These are phyloP conservation scores for Helicoverpa armigera DNA, from an alignment of 1,140 invertebrate species.

Conservation along the genomic window DNA sequence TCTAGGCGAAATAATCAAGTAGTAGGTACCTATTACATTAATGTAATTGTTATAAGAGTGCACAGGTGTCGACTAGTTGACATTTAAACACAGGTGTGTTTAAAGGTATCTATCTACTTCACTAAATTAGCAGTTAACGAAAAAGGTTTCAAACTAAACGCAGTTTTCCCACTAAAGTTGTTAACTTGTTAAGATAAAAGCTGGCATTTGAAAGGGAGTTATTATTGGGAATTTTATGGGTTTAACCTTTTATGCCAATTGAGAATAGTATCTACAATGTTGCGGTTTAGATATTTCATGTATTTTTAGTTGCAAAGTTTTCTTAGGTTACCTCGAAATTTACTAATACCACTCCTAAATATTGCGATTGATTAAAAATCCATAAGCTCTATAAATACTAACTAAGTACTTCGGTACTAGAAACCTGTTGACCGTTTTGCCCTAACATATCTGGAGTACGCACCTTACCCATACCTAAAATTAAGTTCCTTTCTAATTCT, in stretches of 20 bases:
- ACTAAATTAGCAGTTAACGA: neutral
- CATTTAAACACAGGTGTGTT: slow-evolving; percentile 21
- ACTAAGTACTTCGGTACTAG: neutral
- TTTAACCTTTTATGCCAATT: neutral
- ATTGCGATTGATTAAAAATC: neutral
- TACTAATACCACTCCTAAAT: too few relatives aligned
- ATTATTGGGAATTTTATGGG: neutral
- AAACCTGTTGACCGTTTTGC: slow-evolving; percentile 24
- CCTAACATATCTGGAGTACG: slow-evolving; percentile 4
- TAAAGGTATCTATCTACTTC: neutral
- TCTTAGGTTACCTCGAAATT: too few relatives aligned
- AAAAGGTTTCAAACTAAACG: slow-evolving; percentile 10
- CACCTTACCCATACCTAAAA: neutral
- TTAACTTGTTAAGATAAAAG: slow-evolving; percentile 23
- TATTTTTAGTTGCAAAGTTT: too few relatives aligned
- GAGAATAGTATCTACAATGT: neutral
- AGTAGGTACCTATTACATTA: too few relatives aligned
- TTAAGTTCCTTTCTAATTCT: slow-evolving; percentile 38
- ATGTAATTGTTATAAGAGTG: too few relatives aligned
- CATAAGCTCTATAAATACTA: too few relatives aligned
- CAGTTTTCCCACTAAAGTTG: neutral
- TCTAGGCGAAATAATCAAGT: too few relatives aligned
- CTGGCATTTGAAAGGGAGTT: slow-evolving; percentile 12
- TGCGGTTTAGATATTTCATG: neutral
- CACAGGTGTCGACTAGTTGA: slow-evolving; percentile 24